Evolutionary conservation across 2,888 invertebrate genomes (phyloP), one percentile per base, ranked within the genome.

Genomic region (Cerceris rybyensis): DNA sequence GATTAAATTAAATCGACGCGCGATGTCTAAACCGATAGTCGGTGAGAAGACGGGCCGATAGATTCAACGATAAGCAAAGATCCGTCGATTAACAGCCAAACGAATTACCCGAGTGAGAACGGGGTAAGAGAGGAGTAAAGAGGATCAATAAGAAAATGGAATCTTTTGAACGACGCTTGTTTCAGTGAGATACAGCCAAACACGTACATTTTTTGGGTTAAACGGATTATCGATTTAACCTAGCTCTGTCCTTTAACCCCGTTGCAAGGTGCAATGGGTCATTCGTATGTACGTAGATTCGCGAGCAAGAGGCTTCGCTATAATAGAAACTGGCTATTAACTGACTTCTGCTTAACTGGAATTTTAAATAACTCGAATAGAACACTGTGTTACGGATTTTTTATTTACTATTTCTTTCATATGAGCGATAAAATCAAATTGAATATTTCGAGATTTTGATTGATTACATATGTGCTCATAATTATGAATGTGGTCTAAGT

Each of bases 191-290:
- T 61, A 46, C 17, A 61, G 46, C 7, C 9, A 11, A 28, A 28
- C 28, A 28, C 28, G 28, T 28, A 28, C 28, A 28, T 57, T 64
- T 76, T 72, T 79, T 67, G 67, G 70, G 78, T 83, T 82, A 69
- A 80, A 70, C 70, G 78, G 70, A 78, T 83, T 83, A 83, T 82
- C 78, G 83, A 83, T 82, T 82, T 70, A 80, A 82, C 82, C 83
- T 66, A 66, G 63, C 75, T 28, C 28, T 65, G 68, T 61, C 67
- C 72, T 72, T 68, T 79, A 70, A 72, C 69, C 71, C 60, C 74
- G 78, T 74, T 78, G 78, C 80, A 54, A 81, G 69, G 78, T 82
- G 73, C 78, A 80, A 80, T 68, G 76, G 76, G 71, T 42, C 67
- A 58, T 74, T 71, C 42, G 52, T 39, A 57, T 65, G 41, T 50